A percentile compares a stretch with the other conserved stretches of the same genome.
These are phyloP conservation scores for Gyps fulvus DNA, from an alignment of 2,113 vertebrate genomes.

Conservation along the genomic window DNA sequence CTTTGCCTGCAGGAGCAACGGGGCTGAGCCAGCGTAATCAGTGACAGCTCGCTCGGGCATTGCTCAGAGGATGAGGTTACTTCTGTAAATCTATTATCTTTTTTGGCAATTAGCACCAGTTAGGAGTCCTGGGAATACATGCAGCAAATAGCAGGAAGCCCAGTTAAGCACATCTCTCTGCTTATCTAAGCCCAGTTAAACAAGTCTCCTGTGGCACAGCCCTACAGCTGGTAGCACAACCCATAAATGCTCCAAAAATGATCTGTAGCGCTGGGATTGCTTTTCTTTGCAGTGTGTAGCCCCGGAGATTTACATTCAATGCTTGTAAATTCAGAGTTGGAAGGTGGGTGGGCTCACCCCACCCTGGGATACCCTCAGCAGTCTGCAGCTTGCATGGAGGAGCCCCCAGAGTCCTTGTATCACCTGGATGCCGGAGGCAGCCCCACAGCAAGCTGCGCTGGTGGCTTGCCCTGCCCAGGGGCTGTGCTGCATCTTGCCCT, in stretches of 20 bases:
- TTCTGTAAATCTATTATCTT: slow-evolving; percentile 35
- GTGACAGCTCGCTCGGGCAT: neutral
- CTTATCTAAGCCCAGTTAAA: slow-evolving; percentile 36
- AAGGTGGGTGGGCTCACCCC: neutral
- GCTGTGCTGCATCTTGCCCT: neutral
- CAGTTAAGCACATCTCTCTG: slow-evolving; percentile 1
- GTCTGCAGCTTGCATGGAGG: neutral
- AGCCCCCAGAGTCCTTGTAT: neutral
- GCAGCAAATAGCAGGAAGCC: neutral
- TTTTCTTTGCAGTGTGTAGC: neutral
- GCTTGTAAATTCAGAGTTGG: neutral
- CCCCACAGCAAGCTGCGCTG: fast-evolving
- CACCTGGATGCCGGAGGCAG: neutral
- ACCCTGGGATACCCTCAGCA: neutral
- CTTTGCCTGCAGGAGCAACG: neutral
- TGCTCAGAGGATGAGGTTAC: neutral
- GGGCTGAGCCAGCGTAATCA: neutral
- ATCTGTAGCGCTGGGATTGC: neutral
- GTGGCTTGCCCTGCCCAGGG: neutral
- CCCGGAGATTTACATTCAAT: neutral
- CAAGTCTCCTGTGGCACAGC: neutral
- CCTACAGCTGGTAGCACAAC: neutral
- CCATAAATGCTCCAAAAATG: neutral
- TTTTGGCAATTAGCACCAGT: slow-evolving; percentile 5
- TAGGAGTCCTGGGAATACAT: neutral